Conservation (phyloP, 2,797 vertebrate species). For the Orestias chungarensis region DNA sequence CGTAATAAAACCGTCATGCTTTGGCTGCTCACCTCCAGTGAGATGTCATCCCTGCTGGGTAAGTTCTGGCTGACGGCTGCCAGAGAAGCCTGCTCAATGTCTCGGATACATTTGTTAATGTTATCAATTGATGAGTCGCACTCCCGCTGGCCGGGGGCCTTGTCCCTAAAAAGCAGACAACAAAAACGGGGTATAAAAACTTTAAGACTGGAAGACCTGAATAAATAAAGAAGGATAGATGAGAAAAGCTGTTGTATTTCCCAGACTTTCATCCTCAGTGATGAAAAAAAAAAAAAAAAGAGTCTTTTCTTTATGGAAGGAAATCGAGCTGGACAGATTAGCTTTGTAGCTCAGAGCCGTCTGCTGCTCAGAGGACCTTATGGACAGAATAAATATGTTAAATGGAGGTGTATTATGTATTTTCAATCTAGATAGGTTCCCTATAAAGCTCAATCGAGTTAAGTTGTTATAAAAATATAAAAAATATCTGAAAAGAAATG, state of each 20-base stretch:
- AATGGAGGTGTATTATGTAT: too few relatives aligned
- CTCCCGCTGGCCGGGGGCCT: slow-evolving; percentile 97
- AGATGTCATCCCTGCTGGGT: slow-evolving; percentile 95
- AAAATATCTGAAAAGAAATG: too few relatives aligned
- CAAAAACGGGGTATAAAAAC: neutral
- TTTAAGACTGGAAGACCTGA: slow-evolving; percentile 19
- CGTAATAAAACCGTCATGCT: slow-evolving; percentile 1
- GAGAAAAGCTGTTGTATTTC: slow-evolving; percentile 25
- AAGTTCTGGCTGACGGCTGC: slow-evolving; percentile 94
- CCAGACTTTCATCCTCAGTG: slow-evolving; percentile 36
- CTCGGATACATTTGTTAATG: slow-evolving; percentile 95
- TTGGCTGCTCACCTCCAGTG: slow-evolving; percentile 87
- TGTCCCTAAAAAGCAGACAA: slow-evolving; percentile 84
- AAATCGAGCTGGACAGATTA: slow-evolving; percentile 54
- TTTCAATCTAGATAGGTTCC: too few relatives aligned
- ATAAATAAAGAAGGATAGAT: slow-evolving; percentile 14
- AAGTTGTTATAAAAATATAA: too few relatives aligned
- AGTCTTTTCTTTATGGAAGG: slow-evolving; percentile 12
- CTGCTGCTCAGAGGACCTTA: slow-evolving; percentile 19
- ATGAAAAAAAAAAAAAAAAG: slow-evolving; percentile 12
- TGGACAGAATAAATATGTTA: slow-evolving; percentile 39
- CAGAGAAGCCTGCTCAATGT: slow-evolving; percentile 97
- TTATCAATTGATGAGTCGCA: slow-evolving; percentile 96
- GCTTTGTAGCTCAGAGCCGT: slow-evolving; percentile 40
- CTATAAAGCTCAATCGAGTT: too few relatives aligned